Evolutionary conservation across 64 coral and sea anemone genomes (phyloP), one percentile per base, ranked within the genome.

Genomic region (Pachyseris speciosa): DNA sequence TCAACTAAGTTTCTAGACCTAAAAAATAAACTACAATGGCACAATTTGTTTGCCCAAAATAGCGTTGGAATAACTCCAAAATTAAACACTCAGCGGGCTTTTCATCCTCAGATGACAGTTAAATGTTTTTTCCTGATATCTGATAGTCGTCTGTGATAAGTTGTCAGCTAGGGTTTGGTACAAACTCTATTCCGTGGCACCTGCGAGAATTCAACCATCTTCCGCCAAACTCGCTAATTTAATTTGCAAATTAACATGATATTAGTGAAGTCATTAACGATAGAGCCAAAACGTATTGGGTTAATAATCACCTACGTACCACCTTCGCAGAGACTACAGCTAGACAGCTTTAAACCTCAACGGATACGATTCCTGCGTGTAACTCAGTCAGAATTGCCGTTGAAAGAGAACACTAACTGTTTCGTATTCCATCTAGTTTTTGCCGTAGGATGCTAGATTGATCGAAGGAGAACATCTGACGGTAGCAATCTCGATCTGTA

Each of bases 181-280:
- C 10, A 16, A 55, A 55, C 3, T 11, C 2, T 55, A 1, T 68
- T 25, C n/a, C 20, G 0, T 64, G 33, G 6, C 65, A 68, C 65
- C 50, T 36, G 5, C 31, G 20, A 20, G 28, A 47, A 50, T 6
- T 19, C 15, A 52, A 78, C 9, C 1, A 17, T 37, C 48, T 79
- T 79, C 47, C 28, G 75, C 13, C 31, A 24, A 22, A 24, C 9
- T 12, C 10, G 65, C 30, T 75, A 48, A 75, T 75, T 75, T 28
- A 37, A 58, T 79, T 55, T 79, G 75, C 75, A 79, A 79, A 79
- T 79, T 57, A 36, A 0, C 29, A 33, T 20, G 75, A 58, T 79
- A 58, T 79, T 79, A 36, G 24, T 57, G 27, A 28, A 76, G 42
- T 50, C 27, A 37, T 34, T 28, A 59, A 58, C 48, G 32, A 37